Evolutionary conservation across 2,797 vertebrate genomes (phyloP).

Genomic region (Myotis vivesi): DNA sequence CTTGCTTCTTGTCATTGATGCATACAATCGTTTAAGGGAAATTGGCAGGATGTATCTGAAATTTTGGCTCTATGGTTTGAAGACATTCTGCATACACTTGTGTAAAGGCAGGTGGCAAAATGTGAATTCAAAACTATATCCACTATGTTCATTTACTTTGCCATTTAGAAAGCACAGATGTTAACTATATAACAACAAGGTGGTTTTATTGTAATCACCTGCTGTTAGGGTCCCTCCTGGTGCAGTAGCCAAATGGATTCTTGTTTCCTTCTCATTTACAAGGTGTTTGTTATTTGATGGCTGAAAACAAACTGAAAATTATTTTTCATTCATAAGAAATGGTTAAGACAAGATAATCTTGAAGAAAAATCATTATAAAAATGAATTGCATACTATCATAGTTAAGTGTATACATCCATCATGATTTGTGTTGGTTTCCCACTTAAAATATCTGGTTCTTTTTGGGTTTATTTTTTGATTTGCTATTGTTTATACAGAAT

Average conservation of each 20-base stretch:
- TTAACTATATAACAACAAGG: constrained; percentile 78
- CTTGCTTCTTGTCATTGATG: background rate
- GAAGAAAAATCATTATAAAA: background rate
- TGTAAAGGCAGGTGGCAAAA: constrained; percentile 75
- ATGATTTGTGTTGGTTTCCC: constrained; percentile 58
- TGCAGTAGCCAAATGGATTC: constrained; percentile 54
- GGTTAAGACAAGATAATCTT: constrained; percentile 49
- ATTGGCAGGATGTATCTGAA: background rate
- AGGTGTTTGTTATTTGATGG: constrained; percentile 51
- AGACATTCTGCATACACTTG: constrained; percentile 26
- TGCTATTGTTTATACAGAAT: constrained; percentile 32
- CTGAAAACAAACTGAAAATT: constrained; percentile 49
- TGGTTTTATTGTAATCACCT: constrained; percentile 74
- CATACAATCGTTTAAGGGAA: background rate
- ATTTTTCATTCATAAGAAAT: constrained; percentile 46
- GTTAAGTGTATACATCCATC: constrained; percentile 16
- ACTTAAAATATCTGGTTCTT: constrained; percentile 28
- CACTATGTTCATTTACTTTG: constrained; percentile 80
- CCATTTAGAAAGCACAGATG: constrained; percentile 81
- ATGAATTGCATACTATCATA: background rate
- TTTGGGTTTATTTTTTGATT: constrained; percentile 39
- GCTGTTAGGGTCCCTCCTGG: constrained; percentile 69
- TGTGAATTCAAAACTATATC: constrained; percentile 73
- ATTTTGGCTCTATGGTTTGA: constrained; percentile 50
- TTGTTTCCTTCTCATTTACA: constrained; percentile 50